Conservation (phyloP, 1,140 invertebrate species). For the Calliphora vicina region DNA sequence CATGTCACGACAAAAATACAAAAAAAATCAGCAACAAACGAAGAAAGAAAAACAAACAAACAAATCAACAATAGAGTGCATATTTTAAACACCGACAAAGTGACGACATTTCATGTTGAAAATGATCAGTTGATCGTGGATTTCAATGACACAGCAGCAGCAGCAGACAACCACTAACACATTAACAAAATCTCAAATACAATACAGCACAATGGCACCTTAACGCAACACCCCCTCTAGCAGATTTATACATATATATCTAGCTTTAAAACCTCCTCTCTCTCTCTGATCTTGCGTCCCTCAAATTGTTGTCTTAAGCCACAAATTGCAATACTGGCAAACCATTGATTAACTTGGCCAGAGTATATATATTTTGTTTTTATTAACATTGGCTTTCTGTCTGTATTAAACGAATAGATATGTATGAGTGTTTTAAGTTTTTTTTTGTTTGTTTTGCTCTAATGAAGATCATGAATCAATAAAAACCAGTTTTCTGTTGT, state of each 20-base stretch:
- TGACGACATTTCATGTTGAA: constrained; percentile 6
- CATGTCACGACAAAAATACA: too few species aligned
- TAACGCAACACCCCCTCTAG: not conserved
- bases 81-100: constrained; percentile 18
- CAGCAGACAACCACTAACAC: not conserved
- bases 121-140: not conserved
- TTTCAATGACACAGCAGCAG: not conserved
- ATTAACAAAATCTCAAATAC: not conserved
- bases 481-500: not conserved
- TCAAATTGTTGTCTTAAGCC: not conserved
- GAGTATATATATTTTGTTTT: too few species aligned
- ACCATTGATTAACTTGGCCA: not conserved
- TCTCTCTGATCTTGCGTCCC: too few species aligned
- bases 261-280: too few species aligned
- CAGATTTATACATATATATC: too few species aligned
- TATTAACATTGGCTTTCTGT: not conserved
- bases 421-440: not conserved
- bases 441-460: not conserved
- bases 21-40: not conserved
- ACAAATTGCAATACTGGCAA: not conserved
- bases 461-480: not conserved
- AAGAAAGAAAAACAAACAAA: not conserved
- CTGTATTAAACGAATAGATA: too few species aligned
- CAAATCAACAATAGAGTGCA: not conserved
- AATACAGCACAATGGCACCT: not conserved